Evolutionary conservation across 2,113 vertebrate species (phyloP), one percentile per base, ranked within the genome.

Genomic region (Pelusios castaneus): DNA sequence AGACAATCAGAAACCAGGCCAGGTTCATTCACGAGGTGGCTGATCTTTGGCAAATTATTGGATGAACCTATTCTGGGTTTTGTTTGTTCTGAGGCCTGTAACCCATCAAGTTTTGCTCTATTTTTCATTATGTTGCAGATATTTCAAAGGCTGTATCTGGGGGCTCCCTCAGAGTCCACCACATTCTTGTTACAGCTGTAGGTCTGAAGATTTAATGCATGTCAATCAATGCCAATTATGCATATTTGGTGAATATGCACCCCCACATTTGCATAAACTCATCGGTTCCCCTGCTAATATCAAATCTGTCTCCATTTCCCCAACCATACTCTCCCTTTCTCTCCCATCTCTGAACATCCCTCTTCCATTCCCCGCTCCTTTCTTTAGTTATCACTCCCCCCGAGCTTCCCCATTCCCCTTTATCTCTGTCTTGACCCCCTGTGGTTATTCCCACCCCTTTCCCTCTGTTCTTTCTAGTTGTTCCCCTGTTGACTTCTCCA

Each of bases 161-260:
- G 38, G 19, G 43, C 56, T 89, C 75, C 5, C 13, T 34, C 0
- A 0, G 49, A 8, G 13, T 82, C 11, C 8, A 56, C 55, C 25
- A 45, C 4, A 17, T 25, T 34, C 47, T 25, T 51, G 17, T 60
- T 91, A 88, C 83, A 92, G 83, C 55, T 88, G 58, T 67, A 84
- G 89, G 5, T 70, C 45, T 78, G 51, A 8, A 87, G 86, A 85
- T 91, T 90, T 92, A 87, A 77, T 70, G 90, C n/a, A 83, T 80
- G 89, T 85, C 4, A 91, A 87, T 60, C 16, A 45, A 43, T 77
- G 25, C 34, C 80, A 79, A 93, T 31, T 41, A 75, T 52, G 77
- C 34, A 43, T 79, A 84, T 51, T 79, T 84, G 75, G 58, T 93
- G 41, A 41, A 14, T 75, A 45, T 29, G 38, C 89, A 45, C 88